Evolutionary conservation across 2,888 invertebrate genomes (phyloP), one percentile per base, ranked within the genome.

Genomic region (Macrophya annulata): DNA sequence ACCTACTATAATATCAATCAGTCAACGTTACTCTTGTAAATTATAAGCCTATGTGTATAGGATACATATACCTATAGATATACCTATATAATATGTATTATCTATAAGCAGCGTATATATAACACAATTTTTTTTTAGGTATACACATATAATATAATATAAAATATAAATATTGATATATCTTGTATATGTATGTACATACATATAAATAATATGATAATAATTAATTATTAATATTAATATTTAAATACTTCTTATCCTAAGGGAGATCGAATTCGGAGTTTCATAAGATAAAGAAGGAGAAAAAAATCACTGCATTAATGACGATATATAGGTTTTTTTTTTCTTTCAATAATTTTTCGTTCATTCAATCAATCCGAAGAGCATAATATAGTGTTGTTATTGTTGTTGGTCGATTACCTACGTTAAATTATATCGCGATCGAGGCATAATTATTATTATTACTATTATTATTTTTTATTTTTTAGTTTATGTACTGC

Each of bases 161-260:
- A 85, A 43, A 48, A 5, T 74, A n/a, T 43, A 43, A 43, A 40
- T 43, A 40, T 72, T 12, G 43, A 72, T 55, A 15, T 55, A 55
- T 17, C 5, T 15, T 55, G 55, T 55, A 55, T 55, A 55, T n/a
- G 55, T 55, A 17, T 10, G 4, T 55, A 5, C 43, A 55, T 77
- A 77, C 77, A 77, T 77, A 77, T 77, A 77, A 77, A 77, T 77
- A 77, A 51, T 77, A 40, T 62, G 40, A 81, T 81, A 51, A 15
- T 77, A 17, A 77, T 51, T 51, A 25, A 77, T 51, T 21, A 4
- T 25, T n/a, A n/a, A n/a, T n/a, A n/a, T n/a, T n/a, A 77, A 77
- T 51, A 77, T 51, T 51, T 74, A 74, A 74, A 74, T 68, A 68
- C 17, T 37, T 37, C 17, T 68, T 45, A 12, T 74, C 9, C 21